Percentiles rank a stretch among this genome's conserved stretches.
These are phyloP conservation scores for Luidia sarsii DNA, from an alignment of 53 echinoderm and acorn worm species.

Conservation along the genomic window DNA sequence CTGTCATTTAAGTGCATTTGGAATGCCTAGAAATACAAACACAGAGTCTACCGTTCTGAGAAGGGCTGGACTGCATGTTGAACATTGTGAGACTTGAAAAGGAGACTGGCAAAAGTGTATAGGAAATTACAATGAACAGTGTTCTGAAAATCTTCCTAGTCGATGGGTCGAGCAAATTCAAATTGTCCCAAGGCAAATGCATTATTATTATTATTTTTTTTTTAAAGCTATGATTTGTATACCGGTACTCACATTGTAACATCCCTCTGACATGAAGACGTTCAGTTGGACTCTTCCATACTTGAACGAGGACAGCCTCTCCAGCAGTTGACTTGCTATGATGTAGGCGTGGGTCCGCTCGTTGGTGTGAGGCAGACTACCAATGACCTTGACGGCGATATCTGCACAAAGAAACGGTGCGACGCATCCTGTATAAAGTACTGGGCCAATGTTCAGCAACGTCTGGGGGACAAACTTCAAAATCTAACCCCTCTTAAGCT, in stretches of 20 bases:
- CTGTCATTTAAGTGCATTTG: too few relatives aligned
- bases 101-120: too few relatives aligned
- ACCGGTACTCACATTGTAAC: slow-evolving; percentile 71
- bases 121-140: too few relatives aligned
- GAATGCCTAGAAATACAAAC: too few relatives aligned
- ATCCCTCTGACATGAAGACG: slow-evolving; percentile 74
- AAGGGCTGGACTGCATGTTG: too few relatives aligned
- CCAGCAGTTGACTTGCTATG: slow-evolving; percentile 71
- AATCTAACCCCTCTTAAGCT: not conserved
- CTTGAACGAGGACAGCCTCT: slow-evolving; percentile 72
- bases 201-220: too few relatives aligned
- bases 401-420: slow-evolving; percentile 60
- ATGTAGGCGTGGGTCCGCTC: slow-evolving; percentile 79
- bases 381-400: slow-evolving; percentile 76
- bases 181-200: too few relatives aligned
- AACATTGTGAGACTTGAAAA: too few relatives aligned
- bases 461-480: not conserved
- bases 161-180: too few relatives aligned
- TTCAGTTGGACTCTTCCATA: slow-evolving; percentile 87
- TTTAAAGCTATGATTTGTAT: too few relatives aligned
- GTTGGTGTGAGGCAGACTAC: slow-evolving; percentile 64
- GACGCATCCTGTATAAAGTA: not conserved
- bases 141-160: too few relatives aligned
- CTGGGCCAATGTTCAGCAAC: not conserved
- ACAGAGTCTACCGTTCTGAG: too few relatives aligned